phyloP scores from a whole-genome alignment of 1,140 invertebrate species.

The Lepidotrigona ventralis region DNA sequence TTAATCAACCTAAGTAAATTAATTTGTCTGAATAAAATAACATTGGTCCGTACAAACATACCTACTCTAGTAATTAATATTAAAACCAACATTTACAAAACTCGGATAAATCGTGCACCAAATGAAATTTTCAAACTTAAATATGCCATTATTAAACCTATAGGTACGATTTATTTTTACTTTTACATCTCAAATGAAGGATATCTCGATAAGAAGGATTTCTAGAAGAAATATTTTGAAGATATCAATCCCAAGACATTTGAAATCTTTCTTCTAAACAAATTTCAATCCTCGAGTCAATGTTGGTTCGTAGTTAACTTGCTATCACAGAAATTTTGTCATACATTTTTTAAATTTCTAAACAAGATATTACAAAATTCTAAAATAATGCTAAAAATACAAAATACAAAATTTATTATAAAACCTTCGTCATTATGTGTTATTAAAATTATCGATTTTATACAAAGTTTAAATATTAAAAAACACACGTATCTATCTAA shows the following conservation, averaged over 20 bases:
- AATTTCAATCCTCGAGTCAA: neutral
- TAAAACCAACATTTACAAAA: constrained; percentile 11
- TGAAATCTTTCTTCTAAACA: neutral
- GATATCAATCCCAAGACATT: neutral
- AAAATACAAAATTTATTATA: too few relatives aligned
- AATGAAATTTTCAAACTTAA: neutral
- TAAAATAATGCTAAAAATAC: too few relatives aligned
- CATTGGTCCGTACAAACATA: neutral
- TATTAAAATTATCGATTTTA: too few relatives aligned
- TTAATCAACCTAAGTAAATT: constrained; percentile 12
- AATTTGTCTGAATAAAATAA: constrained; percentile 8
- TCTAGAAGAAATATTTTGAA: neutral
- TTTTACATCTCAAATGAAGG: neutral
- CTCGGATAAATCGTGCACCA: neutral
- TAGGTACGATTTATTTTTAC: neutral
- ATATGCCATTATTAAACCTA: neutral
- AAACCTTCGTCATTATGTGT: too few relatives aligned
- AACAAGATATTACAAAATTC: too few relatives aligned
- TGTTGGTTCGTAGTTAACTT: too few relatives aligned
- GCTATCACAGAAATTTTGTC: too few relatives aligned
- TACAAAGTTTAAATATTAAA: too few relatives aligned
- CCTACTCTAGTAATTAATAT: neutral
- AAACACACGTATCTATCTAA: too few relatives aligned
- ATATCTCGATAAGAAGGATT: neutral
- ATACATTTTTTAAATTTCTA: too few relatives aligned